A percentile compares a stretch with the other conserved stretches of the same genome.
These are phyloP conservation scores for Laupala kohalensis DNA, from an alignment of 1,140 invertebrate genomes.

Conservation along the genomic window DNA sequence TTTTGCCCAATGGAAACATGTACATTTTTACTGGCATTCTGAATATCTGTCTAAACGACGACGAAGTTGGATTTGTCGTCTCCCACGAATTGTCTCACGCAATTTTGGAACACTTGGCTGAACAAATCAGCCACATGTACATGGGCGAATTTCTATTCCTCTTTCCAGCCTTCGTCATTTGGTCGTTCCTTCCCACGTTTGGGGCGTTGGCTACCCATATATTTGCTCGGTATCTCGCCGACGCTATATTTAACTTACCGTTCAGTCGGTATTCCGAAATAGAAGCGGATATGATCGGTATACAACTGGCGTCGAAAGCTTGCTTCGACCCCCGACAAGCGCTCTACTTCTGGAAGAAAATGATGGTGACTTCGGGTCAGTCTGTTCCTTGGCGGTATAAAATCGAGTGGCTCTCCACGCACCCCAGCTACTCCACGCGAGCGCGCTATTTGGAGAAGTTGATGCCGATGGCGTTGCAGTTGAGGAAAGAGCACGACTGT, in stretches of 20 bases:
- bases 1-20: neutral
- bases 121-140: neutral
- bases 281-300: neutral
- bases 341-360: neutral
- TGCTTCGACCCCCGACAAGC: neutral
- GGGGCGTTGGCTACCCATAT: neutral
- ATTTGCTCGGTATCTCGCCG: neutral
- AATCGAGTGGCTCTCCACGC: neutral
- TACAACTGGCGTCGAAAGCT: neutral
- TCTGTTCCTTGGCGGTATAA: neutral
- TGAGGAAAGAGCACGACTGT: neutral
- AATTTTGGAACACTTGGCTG: neutral
- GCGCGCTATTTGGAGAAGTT: neutral
- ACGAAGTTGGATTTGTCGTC: neutral
- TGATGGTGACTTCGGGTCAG: neutral
- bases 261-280: neutral
- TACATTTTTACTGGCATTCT: neutral
- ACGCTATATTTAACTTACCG: neutral
- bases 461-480: neutral
- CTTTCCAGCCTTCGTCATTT: neutral
- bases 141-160: neutral
- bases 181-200: neutral
- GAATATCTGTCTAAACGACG: neutral
- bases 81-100: neutral
- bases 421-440: neutral